Conservation (phyloP, 2,113 vertebrate genomes). For the Ploceus nigricollis region DNA sequence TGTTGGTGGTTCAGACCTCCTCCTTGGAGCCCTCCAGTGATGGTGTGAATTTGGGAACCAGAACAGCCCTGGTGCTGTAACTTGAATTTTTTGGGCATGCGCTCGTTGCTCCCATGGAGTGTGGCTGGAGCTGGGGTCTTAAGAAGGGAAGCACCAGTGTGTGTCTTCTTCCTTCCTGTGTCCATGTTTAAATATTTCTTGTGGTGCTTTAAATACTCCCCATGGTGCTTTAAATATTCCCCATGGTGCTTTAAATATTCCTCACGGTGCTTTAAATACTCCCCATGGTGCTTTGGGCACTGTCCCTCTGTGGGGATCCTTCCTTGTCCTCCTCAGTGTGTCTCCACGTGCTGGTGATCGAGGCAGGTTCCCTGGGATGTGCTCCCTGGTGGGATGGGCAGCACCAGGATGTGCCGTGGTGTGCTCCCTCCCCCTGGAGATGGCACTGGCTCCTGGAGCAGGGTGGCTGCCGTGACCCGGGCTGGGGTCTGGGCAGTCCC, state of each 20-base stretch:
- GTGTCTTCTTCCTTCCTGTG: not conserved
- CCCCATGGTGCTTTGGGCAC: not conserved
- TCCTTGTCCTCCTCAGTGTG: not conserved
- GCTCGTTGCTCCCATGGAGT: rapidly evolving
- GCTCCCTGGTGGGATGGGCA: not conserved
- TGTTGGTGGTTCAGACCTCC: not conserved
- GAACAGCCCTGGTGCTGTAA: not conserved
- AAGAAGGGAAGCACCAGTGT: rapidly evolving
- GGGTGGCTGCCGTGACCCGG: not conserved
- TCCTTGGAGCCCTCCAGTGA: not conserved
- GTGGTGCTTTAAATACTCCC: not conserved
- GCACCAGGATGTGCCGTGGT: rapidly evolving
- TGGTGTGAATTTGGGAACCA: not conserved
- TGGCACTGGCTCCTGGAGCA: rapidly evolving
- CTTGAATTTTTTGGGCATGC: not conserved
- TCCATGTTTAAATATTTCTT: not conserved
- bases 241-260: not conserved
- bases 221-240: not conserved
- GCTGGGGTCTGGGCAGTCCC: not conserved
- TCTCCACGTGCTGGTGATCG: not conserved
- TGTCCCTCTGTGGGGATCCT: not conserved
- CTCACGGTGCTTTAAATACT: not conserved
- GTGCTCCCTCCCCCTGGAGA: not conserved
- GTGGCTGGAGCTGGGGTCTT: not conserved
- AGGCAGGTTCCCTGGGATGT: not conserved